These are phyloP conservation scores for Amiota mariae DNA, from an alignment of 2,888 invertebrate genomes.

Conservation along the genomic window DNA sequence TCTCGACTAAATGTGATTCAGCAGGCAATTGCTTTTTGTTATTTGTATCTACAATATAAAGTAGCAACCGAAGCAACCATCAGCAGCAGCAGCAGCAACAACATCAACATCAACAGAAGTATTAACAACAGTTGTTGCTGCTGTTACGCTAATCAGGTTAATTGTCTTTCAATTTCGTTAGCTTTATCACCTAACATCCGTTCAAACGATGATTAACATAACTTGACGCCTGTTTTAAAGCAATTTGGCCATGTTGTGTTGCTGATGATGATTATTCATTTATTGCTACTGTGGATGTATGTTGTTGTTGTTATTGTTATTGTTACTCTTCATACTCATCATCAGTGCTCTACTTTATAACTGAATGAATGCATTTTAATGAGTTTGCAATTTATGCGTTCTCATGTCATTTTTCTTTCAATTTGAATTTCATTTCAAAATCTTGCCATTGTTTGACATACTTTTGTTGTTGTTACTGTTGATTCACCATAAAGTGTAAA, in stretches of 20 bases:
- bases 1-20: constrained; percentile 53
- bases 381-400: constrained; percentile 48
- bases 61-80: too few relatives aligned
- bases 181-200: constrained; percentile 52
- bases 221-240: constrained; percentile 32
- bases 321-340: neutral
- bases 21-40: constrained; percentile 34
- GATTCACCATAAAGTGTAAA: neutral
- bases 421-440: constrained; percentile 1
- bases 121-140: constrained; percentile 2
- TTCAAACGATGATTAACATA: constrained; percentile 43
- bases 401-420: constrained; percentile 20
- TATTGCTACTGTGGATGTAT: constrained; percentile 11
- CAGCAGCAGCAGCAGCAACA: too few relatives aligned
- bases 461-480: constrained; percentile 3
- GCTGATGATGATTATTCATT: neutral
- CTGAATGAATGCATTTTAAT: constrained; percentile 45
- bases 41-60: neutral
- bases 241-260: constrained; percentile 33
- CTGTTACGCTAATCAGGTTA: constrained; percentile 58
- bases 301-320: neutral
- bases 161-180: constrained; percentile 65
- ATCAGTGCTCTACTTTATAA: neutral
- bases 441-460: constrained; percentile 28
- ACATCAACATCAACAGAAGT: constrained; percentile 7